Conservation (phyloP, 2,113 vertebrate species). For the Perognathus longimembris region DNA sequence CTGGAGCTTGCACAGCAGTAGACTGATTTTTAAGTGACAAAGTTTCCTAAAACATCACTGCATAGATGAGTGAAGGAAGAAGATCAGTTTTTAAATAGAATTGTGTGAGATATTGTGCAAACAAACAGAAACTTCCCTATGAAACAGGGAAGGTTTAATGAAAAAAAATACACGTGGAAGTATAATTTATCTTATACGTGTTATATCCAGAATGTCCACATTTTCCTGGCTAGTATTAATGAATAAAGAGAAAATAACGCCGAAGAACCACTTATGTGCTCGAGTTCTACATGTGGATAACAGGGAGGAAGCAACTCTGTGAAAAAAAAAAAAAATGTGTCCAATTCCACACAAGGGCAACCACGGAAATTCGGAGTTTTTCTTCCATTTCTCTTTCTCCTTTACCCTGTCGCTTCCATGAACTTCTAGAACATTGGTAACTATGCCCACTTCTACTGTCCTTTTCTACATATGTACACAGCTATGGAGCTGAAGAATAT, state of each 20-base stretch:
- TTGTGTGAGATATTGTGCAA: background rate
- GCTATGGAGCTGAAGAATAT: background rate
- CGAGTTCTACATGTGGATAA: background rate
- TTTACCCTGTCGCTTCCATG: background rate
- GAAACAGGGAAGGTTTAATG: background rate
- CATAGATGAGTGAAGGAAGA: background rate
- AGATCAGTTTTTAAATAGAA: conserved; percentile 5
- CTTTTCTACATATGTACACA: background rate
- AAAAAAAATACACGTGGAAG: background rate
- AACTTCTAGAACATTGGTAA: background rate
- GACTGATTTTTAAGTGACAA: background rate
- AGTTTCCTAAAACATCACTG: background rate
- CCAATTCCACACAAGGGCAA: background rate
- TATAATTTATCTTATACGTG: background rate
- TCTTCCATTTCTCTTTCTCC: background rate
- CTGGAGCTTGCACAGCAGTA: background rate
- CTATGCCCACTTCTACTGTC: background rate
- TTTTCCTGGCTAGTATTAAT: background rate
- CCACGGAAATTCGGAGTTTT: fast-evolving
- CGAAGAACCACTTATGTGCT: background rate
- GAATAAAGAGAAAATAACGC: background rate
- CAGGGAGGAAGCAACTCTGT: background rate
- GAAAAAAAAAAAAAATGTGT: background rate
- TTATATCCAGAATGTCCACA: background rate
- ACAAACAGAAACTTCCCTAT: background rate